A percentile compares a stretch with the other conserved stretches of the same genome.
These are phyloP conservation scores for Steinernema hermaphroditum DNA, from an alignment of 2,888 invertebrate species.

Conservation along the genomic window DNA sequence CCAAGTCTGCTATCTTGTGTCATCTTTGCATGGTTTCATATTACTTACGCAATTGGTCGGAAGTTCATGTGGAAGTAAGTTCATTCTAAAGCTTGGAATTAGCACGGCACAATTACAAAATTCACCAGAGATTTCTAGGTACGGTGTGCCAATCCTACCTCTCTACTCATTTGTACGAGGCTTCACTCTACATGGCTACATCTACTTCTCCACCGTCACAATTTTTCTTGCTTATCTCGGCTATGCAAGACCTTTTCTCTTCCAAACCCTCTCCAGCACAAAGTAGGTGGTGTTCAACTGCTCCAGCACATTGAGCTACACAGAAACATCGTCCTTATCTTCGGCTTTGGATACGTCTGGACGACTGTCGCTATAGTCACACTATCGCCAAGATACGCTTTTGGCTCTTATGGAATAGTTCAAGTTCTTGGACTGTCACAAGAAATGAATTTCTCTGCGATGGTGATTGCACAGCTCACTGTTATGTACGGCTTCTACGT, in stretches of 20 bases:
- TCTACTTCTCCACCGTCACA: background rate
- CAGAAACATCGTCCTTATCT: background rate
- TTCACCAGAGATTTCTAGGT: too few relatives aligned
- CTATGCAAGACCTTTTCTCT: background rate
- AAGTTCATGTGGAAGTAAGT: too few relatives aligned
- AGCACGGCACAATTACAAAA: too few relatives aligned
- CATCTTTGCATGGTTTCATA: too few relatives aligned
- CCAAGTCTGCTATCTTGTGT: too few relatives aligned
- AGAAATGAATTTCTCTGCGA: background rate
- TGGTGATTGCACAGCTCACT: background rate
- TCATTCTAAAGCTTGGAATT: too few relatives aligned
- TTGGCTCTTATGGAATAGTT: background rate
- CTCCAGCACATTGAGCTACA: too few relatives aligned
- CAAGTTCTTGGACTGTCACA: background rate
- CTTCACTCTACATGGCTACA: background rate
- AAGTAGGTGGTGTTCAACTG: background rate
- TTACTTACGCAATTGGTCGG: too few relatives aligned
- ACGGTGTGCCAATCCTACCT: too few relatives aligned
- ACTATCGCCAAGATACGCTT: background rate
- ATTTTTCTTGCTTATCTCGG: conserved; percentile 1
- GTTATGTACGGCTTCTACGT: background rate
- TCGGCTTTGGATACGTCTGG: background rate
- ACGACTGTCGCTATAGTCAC: background rate
- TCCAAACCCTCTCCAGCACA: background rate
- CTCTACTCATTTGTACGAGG: background rate